Base-by-base conservation (phyloP, 1,140 invertebrate species). In the Lepidurus arcticus region DNA sequence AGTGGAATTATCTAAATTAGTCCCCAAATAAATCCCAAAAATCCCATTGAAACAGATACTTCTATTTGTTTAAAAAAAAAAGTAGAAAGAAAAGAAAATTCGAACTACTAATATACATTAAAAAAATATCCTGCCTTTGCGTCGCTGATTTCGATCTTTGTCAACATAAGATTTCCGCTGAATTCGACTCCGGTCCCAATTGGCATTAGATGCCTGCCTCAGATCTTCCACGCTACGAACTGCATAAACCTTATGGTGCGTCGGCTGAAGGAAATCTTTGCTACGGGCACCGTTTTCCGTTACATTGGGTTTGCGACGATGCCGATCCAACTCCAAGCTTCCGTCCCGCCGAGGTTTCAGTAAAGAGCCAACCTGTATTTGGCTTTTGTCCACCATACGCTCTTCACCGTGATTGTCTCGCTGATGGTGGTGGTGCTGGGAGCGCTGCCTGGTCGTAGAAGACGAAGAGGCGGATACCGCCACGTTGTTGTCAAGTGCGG, bases 401-500 rank as follows among this genome's bases (percentile, higher is more conserved):
- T 65, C 53, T 65, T 65, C 53, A 16, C 16, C 53, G 13, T 21
- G 6, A n/a, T 79, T 75, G 11, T 77, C 65, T 9, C 80, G 34
- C 34, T 34, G 34, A 34, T 34, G 34, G 34, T 34, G 34, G 34
- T 34, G 78, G 7, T 80, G 34, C 7, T 80, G 75, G 53, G 16
- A 21, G n/a, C 53, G 53, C 8, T 65, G 53, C n/a, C 53, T 9
- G 53, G 13, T 21, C 16, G 78, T 80, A 34, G 83, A 84, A 77
- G 80, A 79, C 83, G 85, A 83, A 82, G 84, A 79, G 83, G 82
- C 81, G 85, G 84, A 16, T 84, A 84, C 11, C 85, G 85, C 42
- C 85, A 84, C 74, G 83, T 84, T 81, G 86, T 84, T 73, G 87
- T 86, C 80, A 85, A 86, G 79, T 85, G 83, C 84, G 87, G 86